Base-by-base conservation (phyloP, 64 coral and sea anemone genomes). In the Dendrophyllia cribrosa region DNA sequence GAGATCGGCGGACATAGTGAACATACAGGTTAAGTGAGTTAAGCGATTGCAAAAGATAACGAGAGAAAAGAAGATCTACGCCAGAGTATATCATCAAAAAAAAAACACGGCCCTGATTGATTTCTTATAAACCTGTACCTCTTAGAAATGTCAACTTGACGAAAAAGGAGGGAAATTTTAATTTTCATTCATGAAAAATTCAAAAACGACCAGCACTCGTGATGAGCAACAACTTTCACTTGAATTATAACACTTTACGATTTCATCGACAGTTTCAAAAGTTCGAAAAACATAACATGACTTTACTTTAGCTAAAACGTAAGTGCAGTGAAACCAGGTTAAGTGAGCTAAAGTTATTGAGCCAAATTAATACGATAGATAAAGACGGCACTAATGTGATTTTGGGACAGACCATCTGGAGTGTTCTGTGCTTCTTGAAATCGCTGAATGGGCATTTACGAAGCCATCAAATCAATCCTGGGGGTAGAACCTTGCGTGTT, bases 401-500 rank as follows among this genome's bases (percentile, higher is more conserved):
- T 56, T 69, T 69, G 24, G n/a, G 66, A 69, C 66, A 69, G 66
- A 69, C 19, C 14, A 69, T 23, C 4, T 49, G 72, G 72, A 75
- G 47, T 47, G 11, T 75, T 75, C 46, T 75, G 14, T 20, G 13
- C 10, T 47, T 20, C 46, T 75, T 49, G 3, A n/a, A 49, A 24
- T 24, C 23, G 70, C 24, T 25, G 10, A 8, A 34, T 46, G 34
- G 34, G 58, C 58, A 62, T 66, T 83, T 64, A 64, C 14, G 4
- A 1, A 63, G 25, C 3, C 60, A 83, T 66, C 80, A 66, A 66
- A 14, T 7, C 61, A 8, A 67, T n/a, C 62, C 62, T 50, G 62
- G 80, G 62, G 80, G 80, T 83, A 50, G 63, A 58, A 12, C 3
- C 7, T 82, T 43, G 78, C 78, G 78, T 82, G 58, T 66, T 67